phyloP scores from a whole-genome alignment of 2,797 vertebrate species.

The Paratrypauchen microcephalus region DNA sequence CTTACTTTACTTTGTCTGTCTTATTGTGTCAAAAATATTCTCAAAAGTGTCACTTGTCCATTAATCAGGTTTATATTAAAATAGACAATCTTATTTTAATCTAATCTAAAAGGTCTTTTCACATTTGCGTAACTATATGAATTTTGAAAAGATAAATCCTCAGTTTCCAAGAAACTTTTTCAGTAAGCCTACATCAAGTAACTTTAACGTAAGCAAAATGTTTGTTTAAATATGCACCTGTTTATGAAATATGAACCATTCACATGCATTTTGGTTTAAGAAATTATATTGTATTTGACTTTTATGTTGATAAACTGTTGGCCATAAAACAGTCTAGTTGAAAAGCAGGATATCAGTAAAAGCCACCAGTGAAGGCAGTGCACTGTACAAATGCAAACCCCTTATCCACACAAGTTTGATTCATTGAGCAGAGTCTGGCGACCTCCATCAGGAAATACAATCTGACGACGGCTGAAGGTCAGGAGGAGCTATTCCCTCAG shows the following conservation, averaged over 20 bases:
- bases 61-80: too few species aligned
- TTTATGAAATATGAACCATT: background rate
- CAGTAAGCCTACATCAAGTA: background rate
- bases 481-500: conserved; percentile 35
- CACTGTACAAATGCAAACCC: conserved; percentile 18
- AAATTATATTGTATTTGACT: background rate
- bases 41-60: too few species aligned
- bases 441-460: conserved; percentile 52
- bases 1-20: too few species aligned
- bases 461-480: conserved; percentile 56
- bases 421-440: conserved; percentile 45
- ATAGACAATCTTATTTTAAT: too few species aligned
- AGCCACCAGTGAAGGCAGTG: conserved; percentile 6
- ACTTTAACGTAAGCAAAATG: background rate
- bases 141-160: too few species aligned
- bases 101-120: too few species aligned
- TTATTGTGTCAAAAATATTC: too few species aligned
- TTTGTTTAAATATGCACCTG: background rate
- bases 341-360: background rate
- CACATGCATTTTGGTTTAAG: background rate
- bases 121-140: too few species aligned
- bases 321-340: background rate
- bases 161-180: background rate
- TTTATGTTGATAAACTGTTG: background rate
- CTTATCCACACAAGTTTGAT: conserved; percentile 45